These are phyloP conservation scores for Creontiades dilutus DNA, from an alignment of 2,888 invertebrate genomes.

Conservation along the genomic window DNA sequence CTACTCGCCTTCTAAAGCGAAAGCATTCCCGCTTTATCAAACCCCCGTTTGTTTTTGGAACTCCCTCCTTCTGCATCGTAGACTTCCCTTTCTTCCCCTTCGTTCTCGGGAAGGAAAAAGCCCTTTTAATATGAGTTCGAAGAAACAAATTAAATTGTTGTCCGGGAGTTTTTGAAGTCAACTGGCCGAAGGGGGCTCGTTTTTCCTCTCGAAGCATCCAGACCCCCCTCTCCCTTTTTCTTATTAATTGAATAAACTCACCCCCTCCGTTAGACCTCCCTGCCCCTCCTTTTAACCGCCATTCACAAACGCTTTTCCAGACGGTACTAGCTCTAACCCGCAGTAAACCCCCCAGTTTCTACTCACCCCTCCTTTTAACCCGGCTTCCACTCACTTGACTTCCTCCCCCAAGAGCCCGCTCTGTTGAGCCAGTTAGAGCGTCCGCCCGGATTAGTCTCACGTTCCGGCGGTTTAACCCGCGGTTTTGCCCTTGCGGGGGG, in stretches of 20 bases:
- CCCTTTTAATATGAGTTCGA: constrained; percentile 70
- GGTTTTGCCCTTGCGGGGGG: neutral
- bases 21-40: constrained; percentile 69
- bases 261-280: neutral
- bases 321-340: neutral
- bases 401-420: neutral
- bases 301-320: constrained; percentile 10
- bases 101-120: neutral
- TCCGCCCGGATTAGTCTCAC: constrained; percentile 45
- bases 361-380: neutral
- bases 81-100: neutral
- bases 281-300: neutral
- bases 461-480: constrained; percentile 49
- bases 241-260: constrained; percentile 66
- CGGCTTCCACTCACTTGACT: neutral
- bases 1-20: constrained; percentile 62
- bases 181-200: constrained; percentile 55
- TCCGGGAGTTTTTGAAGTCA: constrained; percentile 71
- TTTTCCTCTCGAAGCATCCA: constrained; percentile 36
- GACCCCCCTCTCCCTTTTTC: constrained; percentile 5
- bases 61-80: constrained; percentile 47
- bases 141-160: constrained; percentile 71
- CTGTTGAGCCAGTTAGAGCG: constrained; percentile 44
- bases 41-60: constrained; percentile 65
- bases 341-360: neutral